Conservation (phyloP, 2,797 vertebrate species). For the Holocentrus rufus region DNA sequence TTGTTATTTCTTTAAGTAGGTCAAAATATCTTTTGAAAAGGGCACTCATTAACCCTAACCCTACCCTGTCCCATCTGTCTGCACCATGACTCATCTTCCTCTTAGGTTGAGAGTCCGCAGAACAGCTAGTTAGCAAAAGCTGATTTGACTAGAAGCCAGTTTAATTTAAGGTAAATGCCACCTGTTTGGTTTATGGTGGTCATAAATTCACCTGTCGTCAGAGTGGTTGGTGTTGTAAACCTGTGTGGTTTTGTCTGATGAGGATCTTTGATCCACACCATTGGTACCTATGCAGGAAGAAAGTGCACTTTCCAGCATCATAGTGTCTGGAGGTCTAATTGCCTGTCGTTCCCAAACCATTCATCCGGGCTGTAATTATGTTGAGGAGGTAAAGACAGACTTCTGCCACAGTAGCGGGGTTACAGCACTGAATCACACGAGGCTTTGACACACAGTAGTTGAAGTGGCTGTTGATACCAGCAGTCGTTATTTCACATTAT, state of each 20-base stretch:
- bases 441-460: conserved; percentile 42
- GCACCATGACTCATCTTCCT: conserved; percentile 8
- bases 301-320: conserved; percentile 58
- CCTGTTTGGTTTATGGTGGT: conserved; percentile 59
- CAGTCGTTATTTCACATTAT: conserved; percentile 13
- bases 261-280: conserved; percentile 63
- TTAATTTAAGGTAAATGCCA: conserved; percentile 43
- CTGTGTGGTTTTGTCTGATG: conserved; percentile 48
- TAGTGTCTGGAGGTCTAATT: conserved; percentile 76
- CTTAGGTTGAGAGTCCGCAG: conserved; percentile 14
- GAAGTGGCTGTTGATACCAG: conserved; percentile 28
- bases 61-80: background rate
- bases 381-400: conserved; percentile 68
- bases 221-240: conserved; percentile 37
- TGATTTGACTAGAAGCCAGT: conserved; percentile 30
- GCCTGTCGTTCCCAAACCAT: conserved; percentile 75
- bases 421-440: conserved; percentile 45
- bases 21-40: conserved; percentile 48
- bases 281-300: conserved; percentile 54
- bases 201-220: conserved; percentile 46
- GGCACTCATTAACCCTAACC: conserved; percentile 2
- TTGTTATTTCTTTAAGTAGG: conserved; percentile 52
- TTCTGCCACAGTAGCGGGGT: conserved; percentile 50
- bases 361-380: conserved; percentile 77
- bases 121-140: background rate